phyloP scores from a whole-genome alignment of 2,888 invertebrate species.

The Oeneis ivallda region DNA sequence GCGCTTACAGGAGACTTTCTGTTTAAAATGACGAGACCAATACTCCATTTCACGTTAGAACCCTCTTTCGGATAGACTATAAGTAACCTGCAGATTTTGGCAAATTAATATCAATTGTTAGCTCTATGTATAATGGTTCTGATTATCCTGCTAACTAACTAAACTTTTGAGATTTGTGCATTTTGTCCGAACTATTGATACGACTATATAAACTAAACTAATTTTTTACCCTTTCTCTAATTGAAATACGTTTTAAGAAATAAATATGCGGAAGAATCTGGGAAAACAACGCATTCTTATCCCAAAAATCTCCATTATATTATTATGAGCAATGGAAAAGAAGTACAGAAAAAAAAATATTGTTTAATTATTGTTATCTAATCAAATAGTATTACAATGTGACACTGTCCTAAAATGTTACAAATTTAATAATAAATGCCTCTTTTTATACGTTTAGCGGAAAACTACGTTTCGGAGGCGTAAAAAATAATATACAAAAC shows the following conservation, averaged over 20 bases:
- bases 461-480: conserved; percentile 9
- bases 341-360: too few species aligned
- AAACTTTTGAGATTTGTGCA: conserved; percentile 8
- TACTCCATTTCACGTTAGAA: too few species aligned
- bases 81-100: not conserved
- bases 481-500: conserved; percentile 33
- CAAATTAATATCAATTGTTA: not conserved
- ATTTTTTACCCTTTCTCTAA: not conserved
- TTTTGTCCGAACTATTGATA: not conserved
- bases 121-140: not conserved
- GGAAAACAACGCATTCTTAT: too few species aligned
- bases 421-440: conserved; percentile 17
- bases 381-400: not conserved
- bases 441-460: conserved; percentile 1
- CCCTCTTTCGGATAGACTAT: not conserved
- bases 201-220: not conserved
- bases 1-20: too few species aligned
- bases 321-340: too few species aligned
- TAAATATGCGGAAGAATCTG: too few species aligned
- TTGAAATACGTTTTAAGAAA: not conserved
- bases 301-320: too few species aligned
- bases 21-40: not conserved
- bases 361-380: too few species aligned
- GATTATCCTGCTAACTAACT: not conserved
- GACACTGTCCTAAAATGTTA: conserved; percentile 19